Percentiles rank a stretch among this genome's conserved stretches.
phyloP scores from a whole-genome alignment of 2,888 invertebrate species.

The Lasioglossum zephyrum region DNA sequence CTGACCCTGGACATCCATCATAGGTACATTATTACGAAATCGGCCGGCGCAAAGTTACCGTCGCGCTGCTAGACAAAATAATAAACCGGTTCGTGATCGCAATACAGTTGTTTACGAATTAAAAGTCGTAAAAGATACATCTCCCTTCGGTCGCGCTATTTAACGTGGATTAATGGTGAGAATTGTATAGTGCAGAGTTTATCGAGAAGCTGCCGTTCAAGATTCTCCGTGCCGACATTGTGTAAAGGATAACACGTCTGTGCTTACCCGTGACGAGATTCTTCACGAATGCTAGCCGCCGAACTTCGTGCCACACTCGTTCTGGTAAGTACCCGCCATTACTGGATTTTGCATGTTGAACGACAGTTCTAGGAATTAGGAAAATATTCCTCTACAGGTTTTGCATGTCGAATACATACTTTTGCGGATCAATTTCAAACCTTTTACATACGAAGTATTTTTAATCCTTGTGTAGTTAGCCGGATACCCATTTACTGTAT shows the following conservation, averaged over 20 bases:
- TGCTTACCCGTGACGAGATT: slow-evolving; percentile 10
- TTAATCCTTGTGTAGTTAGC: too few species aligned
- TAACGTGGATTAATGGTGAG: slow-evolving; percentile 21
- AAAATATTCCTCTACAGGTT: too few species aligned
- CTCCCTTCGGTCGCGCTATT: background rate
- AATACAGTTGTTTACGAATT: too few species aligned
- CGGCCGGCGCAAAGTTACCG: background rate
- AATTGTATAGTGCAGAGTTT: slow-evolving; percentile 38
- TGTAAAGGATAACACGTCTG: slow-evolving; percentile 46
- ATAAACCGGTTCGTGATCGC: background rate
- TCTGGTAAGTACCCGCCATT: slow-evolving; percentile 51
- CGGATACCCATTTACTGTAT: too few species aligned
- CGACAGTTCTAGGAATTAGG: background rate
- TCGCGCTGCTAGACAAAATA: background rate
- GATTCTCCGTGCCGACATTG: background rate
- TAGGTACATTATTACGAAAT: slow-evolving; percentile 6
- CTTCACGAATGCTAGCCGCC: slow-evolving; percentile 49
- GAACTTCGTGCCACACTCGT: slow-evolving; percentile 29
- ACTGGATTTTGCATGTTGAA: background rate
- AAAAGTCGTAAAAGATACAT: too few species aligned
- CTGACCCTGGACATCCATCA: slow-evolving; percentile 9
- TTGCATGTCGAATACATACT: too few species aligned
- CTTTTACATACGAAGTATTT: too few species aligned
- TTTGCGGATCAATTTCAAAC: too few species aligned
- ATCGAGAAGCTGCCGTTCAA: background rate